Evolutionary conservation across 2,113 vertebrate genomes (phyloP), one percentile per base, ranked within the genome.

Genomic region (Oxyruncus cristatus): DNA sequence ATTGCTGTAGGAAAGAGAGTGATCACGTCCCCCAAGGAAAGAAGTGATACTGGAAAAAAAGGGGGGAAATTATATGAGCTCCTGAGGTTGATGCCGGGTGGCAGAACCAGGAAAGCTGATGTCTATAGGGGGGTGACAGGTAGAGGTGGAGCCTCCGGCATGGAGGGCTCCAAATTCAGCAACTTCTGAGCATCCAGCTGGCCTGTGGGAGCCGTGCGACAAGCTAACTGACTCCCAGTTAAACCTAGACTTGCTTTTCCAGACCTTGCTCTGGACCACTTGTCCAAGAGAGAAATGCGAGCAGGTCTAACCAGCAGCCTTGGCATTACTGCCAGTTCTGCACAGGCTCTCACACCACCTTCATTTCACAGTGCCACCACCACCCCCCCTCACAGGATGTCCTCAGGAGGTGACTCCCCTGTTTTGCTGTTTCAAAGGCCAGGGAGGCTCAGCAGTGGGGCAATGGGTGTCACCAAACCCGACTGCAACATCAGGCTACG

Each of bases 281-380:
- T 0, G 0, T n/a, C 32, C 47, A 58, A 53, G 44, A 4, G 11
- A 55, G 3, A 19, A 82, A 50, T 0, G 1, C 3, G 14, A 55
- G 23, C 6, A 13, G 20, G 18, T 33, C 47, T 39, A 46, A 74
- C 5, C 21, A 50, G 33, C 41, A 75, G 58, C n/a, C 41, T 18
- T 46, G 33, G 47, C 1, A 1, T 30, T 46, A 5, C n/a, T 37
- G 50, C n/a, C 76, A 39, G 17, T 19, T 41, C n/a, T 37, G 37
- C 61, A 23, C 16, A 13, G 9, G 46, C 26, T 84, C 39, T 78
- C 47, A 33, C 42, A 72, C 8, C 62, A 47, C 17, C 22, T 70
- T n/a, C 28, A 5, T 32, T 33, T 47, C 56, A 56, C 67, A 32
- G 15, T 11, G 27, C 9, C 42, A 70, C 8, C 53, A 4, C 24